A percentile compares a stretch with the other conserved stretches of the same genome.
phyloP scores from a whole-genome alignment of 2,888 invertebrate genomes.

The Megamerina dolium region DNA sequence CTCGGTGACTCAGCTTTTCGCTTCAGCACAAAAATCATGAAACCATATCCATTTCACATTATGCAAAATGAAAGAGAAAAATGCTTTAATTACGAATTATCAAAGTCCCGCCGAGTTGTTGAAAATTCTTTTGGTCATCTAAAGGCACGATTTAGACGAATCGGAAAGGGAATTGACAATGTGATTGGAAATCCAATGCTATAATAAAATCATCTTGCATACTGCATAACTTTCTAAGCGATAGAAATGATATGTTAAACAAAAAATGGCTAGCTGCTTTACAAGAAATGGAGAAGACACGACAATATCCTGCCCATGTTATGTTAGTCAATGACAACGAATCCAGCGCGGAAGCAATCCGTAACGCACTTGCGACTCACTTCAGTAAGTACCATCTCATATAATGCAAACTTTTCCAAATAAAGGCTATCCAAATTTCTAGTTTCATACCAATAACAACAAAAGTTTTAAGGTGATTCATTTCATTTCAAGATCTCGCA shows the following conservation, averaged over 20 bases:
- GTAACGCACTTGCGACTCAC: slow-evolving; percentile 3
- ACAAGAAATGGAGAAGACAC: slow-evolving; percentile 2
- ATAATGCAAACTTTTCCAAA: background rate
- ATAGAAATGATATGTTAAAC: slow-evolving; percentile 7
- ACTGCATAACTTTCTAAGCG: slow-evolving; percentile 10
- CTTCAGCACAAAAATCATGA: slow-evolving; percentile 5
- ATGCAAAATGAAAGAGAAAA: slow-evolving; percentile 3
- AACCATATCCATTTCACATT: slow-evolving; percentile 9
- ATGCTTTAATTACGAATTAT: slow-evolving; percentile 10
- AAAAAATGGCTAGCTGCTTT: slow-evolving; percentile 6
- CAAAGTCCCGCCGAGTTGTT: slow-evolving; percentile 7
- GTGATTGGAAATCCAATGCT: slow-evolving; percentile 2
- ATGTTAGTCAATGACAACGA: slow-evolving; percentile 1
- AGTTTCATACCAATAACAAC: too few relatives aligned
- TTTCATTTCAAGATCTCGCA: too few relatives aligned
- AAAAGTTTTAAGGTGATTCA: too few relatives aligned
- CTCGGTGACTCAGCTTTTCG: slow-evolving; percentile 10
- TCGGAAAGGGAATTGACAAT: slow-evolving; percentile 10
- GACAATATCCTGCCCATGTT: slow-evolving; percentile 1
- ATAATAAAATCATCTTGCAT: slow-evolving; percentile 9
- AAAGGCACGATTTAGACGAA: slow-evolving; percentile 9
- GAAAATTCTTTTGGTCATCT: slow-evolving; percentile 9
- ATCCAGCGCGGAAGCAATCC: slow-evolving; percentile 5
- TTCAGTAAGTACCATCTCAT: slow-evolving; percentile 8
- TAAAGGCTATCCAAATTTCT: background rate